Base-by-base conservation (phyloP, 2,113 vertebrate species). In the Pygoscelis antarcticus region DNA sequence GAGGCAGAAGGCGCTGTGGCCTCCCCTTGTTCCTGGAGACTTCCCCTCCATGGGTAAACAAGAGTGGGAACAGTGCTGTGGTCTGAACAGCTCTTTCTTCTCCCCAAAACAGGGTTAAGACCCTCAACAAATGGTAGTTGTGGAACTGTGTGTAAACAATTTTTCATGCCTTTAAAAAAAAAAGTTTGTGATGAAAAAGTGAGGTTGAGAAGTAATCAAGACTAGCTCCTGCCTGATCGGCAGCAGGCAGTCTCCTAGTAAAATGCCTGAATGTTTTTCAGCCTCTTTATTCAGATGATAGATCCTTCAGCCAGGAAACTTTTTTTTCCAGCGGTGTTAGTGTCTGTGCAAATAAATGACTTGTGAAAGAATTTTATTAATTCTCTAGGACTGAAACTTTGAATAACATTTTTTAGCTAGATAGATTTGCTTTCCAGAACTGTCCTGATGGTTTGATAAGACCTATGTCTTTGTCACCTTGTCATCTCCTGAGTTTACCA, bases 271-370 rank as follows among this genome's bases (percentile, higher is more conserved):
- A 11, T 91, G 42, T 83, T 96, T 90, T 87, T 91, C 21, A 87
- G 22, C 11, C 20, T 91, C 46, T 74, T 87, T 82, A 87, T 85
- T 96, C 74, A 85, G 46, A 58, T 89, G 64, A 92, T 78, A 32
- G 19, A 79, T 82, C 8, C 70, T 80, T 83, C 71, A 95, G 64
- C 75, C 78, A 36, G 65, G 80, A 78, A 36, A 36, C 36, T 84
- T 92, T 87, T 84, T 92, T 88, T 94, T 93, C 69, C 52, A 65
- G 81, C 3, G 10, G 36, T 75, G 49, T 94, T 68, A 61, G n/a
- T 84, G 82, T 92, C 93, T 93, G 81, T 90, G 87, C 87, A 90
- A 92, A 95, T 94, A 97, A 95, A 93, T 44, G 51, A 91, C 62
- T 88, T 76, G 54, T 74, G 96, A 84, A 96, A 96, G 62, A 91